Evolutionary conservation across 2,888 invertebrate genomes (phyloP).

Genomic region (Conomelus anceps): DNA sequence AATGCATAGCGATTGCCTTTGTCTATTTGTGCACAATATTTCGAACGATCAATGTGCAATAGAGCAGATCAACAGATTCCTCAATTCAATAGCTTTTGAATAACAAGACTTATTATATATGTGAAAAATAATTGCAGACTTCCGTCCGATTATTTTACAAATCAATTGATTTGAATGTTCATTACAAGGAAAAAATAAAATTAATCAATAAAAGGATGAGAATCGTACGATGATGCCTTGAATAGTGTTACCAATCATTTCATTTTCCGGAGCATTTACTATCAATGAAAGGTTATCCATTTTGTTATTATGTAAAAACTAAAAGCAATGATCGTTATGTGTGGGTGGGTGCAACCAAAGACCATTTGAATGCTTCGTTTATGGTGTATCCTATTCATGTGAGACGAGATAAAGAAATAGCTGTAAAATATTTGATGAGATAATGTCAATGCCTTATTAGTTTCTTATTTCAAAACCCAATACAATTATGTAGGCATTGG

Average conservation of each 20-base stretch:
- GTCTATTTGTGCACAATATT: no score
- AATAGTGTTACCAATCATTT: neutral
- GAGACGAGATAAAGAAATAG: no score
- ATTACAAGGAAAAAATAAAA: neutral
- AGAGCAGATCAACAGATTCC: neutral
- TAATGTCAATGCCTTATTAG: neutral
- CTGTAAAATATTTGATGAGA: no score
- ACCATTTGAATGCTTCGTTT: no score
- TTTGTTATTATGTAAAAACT: neutral
- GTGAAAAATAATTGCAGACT: no score
- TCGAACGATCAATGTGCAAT: neutral
- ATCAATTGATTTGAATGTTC: neutral
- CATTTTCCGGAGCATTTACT: neutral
- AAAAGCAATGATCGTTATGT: neutral
- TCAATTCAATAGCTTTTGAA: no score
- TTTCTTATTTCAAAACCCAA: neutral
- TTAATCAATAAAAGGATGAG: neutral
- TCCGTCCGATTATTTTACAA: neutral
- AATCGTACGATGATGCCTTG: neutral
- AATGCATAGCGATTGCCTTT: no score
- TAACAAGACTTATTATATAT: no score
- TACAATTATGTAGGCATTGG: no score
- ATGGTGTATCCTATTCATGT: neutral
- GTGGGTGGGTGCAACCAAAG: no score
- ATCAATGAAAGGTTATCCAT: neutral